Conservation (phyloP, 2,797 vertebrate species). For the Brachyrhaphis roseni region DNA sequence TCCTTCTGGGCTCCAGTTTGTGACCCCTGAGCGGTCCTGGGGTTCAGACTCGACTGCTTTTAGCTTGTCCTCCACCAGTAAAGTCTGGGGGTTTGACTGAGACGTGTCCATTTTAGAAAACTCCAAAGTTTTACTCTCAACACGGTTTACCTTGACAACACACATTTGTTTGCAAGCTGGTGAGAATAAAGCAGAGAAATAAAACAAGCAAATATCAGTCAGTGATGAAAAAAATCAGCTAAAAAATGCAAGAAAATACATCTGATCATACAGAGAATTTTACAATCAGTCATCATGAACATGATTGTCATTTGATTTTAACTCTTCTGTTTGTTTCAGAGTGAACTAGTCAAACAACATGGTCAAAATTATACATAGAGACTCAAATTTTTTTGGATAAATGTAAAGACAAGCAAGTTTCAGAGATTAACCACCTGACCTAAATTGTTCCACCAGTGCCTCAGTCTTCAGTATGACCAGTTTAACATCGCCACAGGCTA, state of each 20-base stretch:
- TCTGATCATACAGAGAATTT: conserved; percentile 1
- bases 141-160: conserved; percentile 83
- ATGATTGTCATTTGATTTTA: not conserved
- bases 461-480: not conserved
- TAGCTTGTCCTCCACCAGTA: conserved; percentile 41
- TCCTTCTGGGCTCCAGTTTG: conserved; percentile 44
- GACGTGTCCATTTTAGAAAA: conserved; percentile 52
- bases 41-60: conserved; percentile 38
- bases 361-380: not conserved
- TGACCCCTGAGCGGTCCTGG: conserved; percentile 46
- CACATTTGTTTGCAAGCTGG: conserved; percentile 82
- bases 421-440: not conserved
- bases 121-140: conserved; percentile 71
- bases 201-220: conserved; percentile 4
- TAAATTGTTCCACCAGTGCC: not conserved
- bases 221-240: not conserved
- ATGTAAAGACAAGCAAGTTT: not conserved
- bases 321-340: not conserved
- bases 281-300: not conserved
- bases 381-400: not conserved
- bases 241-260: not conserved
- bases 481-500: not conserved
- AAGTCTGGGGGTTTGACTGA: conserved; percentile 30
- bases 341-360: not conserved
- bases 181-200: conserved; percentile 13